phyloP scores from a whole-genome alignment of 2,797 vertebrate genomes.

The Mormyrops boulengeri region DNA sequence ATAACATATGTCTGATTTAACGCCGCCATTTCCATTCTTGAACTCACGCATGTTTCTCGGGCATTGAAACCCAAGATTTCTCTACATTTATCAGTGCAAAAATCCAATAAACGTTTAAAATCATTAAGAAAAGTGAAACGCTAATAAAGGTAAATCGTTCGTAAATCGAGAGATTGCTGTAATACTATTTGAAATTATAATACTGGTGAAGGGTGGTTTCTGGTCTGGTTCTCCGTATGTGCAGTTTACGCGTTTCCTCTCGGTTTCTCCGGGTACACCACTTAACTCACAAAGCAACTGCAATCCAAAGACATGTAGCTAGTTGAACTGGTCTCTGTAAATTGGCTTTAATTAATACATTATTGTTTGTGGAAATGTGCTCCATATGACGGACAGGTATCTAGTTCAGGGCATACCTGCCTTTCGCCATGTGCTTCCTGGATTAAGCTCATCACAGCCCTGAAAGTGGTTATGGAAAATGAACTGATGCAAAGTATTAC shows the following conservation, averaged over 20 bases:
- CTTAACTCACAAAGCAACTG: background rate
- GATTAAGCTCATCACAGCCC: background rate
- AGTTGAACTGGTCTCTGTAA: background rate
- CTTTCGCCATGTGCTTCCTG: background rate
- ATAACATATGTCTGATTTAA: background rate
- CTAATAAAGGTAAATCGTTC: background rate
- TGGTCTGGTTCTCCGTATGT: background rate
- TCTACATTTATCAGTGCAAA: background rate
- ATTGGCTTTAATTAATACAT: background rate
- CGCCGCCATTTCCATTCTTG: background rate
- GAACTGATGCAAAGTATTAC: background rate
- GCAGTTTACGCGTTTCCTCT: background rate
- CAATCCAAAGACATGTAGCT: background rate
- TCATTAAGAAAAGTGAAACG: background rate
- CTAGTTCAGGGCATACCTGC: background rate
- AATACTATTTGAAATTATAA: background rate
- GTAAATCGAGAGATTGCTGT: background rate
- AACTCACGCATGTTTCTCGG: background rate
- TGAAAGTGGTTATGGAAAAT: background rate
- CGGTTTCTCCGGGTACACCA: background rate
- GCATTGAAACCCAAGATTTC: background rate
- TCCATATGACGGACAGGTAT: background rate
- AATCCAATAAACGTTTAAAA: background rate
- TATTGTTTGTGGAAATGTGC: background rate
- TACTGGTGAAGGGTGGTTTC: background rate